Conservation (phyloP, 2,113 vertebrate genomes). For the Pteropus alecto region DNA sequence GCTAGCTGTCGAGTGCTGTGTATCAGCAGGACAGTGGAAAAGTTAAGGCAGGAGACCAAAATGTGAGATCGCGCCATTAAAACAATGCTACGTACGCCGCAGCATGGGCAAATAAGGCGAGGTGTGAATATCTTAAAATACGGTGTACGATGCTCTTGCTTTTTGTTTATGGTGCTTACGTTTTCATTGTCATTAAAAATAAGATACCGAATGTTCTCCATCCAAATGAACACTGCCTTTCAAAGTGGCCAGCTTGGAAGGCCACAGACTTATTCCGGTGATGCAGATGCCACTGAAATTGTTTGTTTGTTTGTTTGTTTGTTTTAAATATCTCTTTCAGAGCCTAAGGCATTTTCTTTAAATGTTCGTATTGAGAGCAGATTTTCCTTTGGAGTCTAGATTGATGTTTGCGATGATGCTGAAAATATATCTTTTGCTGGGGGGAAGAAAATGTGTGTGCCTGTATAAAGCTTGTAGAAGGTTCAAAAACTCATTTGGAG, state of each 20-base stretch:
- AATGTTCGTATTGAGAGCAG: background rate
- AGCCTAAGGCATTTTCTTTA: background rate
- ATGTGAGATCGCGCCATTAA: background rate
- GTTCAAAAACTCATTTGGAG: background rate
- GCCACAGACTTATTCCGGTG: background rate
- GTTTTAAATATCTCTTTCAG: background rate
- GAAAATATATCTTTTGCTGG: background rate
- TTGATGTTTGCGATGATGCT: background rate
- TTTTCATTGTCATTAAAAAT: background rate
- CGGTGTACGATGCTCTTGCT: accelerated
- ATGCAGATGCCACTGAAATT: accelerated
- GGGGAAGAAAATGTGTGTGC: no score
- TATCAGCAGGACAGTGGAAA: background rate
- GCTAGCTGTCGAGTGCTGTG: no score
- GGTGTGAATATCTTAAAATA: no score
- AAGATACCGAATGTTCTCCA: background rate
- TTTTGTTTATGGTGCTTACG: background rate
- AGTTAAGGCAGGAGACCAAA: background rate
- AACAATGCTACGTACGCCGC: background rate
- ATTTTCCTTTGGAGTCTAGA: background rate
- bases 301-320: background rate
- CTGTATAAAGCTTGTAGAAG: background rate
- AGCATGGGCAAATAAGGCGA: background rate
- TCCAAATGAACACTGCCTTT: background rate
- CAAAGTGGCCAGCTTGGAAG: background rate